phyloP scores from a whole-genome alignment of 1,140 invertebrate genomes.

The Hyphantria cunea region DNA sequence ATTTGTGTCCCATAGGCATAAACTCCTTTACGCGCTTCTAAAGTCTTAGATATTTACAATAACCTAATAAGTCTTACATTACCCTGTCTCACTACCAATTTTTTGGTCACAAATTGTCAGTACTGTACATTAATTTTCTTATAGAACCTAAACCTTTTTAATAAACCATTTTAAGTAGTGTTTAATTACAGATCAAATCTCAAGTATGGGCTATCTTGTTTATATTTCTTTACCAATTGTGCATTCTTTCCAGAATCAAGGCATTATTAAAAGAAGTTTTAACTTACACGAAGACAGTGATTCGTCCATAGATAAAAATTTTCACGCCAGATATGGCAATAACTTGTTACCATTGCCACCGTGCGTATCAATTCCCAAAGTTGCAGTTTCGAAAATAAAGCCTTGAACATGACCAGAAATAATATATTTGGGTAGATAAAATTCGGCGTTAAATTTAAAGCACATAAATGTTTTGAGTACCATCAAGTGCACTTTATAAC shows the following conservation, averaged over 20 bases:
- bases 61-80: too few relatives aligned
- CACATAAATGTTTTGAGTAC: background rate
- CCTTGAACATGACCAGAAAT: background rate
- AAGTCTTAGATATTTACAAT: too few relatives aligned
- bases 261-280: slow-evolving; percentile 50
- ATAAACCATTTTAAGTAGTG: too few relatives aligned
- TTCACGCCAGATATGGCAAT: slow-evolving; percentile 81
- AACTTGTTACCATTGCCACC: slow-evolving; percentile 79
- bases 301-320: slow-evolving; percentile 67
- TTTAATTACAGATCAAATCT: too few relatives aligned
- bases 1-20: too few relatives aligned
- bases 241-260: slow-evolving; percentile 58
- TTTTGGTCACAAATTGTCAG: too few relatives aligned
- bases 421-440: background rate
- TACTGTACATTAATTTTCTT: too few relatives aligned
- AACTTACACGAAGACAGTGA: slow-evolving; percentile 50
- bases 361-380: slow-evolving; percentile 78
- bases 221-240: too few relatives aligned
- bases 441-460: background rate
- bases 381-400: slow-evolving; percentile 48
- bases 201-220: too few relatives aligned
- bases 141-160: too few relatives aligned
- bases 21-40: too few relatives aligned
- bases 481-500: slow-evolving; percentile 10
- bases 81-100: too few relatives aligned